A percentile compares a stretch with the other conserved stretches of the same genome.
phyloP scores from a whole-genome alignment of 2,113 vertebrate genomes.

The Megalops atlanticus region DNA sequence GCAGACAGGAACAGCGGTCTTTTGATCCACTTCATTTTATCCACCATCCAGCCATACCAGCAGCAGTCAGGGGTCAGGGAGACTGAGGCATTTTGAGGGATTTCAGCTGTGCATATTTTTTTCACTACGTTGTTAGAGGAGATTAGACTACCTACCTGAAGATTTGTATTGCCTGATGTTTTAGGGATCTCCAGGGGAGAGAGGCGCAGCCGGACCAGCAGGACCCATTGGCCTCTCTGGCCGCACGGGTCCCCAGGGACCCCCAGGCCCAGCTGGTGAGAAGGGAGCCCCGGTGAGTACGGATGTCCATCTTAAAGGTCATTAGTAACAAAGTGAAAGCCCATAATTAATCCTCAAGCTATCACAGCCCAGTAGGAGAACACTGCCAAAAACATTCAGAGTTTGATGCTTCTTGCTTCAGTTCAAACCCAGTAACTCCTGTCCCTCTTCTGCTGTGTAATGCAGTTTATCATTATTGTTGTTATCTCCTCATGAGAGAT shows the following conservation, averaged over 20 bases:
- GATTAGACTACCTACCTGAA: background rate
- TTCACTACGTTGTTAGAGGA: background rate
- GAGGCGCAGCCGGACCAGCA: constrained; percentile 86
- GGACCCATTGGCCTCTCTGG: constrained; percentile 92
- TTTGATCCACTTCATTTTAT: background rate
- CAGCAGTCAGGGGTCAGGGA: background rate
- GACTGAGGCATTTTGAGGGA: background rate
- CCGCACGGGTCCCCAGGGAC: constrained; percentile 90
- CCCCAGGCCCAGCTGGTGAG: constrained; percentile 91
- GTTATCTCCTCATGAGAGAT: background rate
- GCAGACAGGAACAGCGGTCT: background rate
- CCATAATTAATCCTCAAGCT: background rate
- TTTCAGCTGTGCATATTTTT: background rate
- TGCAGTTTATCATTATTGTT: background rate
- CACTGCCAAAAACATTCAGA: background rate
- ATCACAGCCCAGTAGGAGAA: background rate
- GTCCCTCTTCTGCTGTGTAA: background rate
- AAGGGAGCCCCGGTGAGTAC: constrained; percentile 92
- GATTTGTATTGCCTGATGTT: background rate
- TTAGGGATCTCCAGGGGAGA: constrained; percentile 94
- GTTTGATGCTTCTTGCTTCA: background rate
- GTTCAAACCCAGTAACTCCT: background rate
- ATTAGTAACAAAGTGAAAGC: background rate
- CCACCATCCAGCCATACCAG: background rate
- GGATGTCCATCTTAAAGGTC: background rate